A percentile compares a stretch with the other conserved stretches of the same genome.
These are phyloP conservation scores for Lophochroa leadbeateri DNA, from an alignment of 2,113 vertebrate genomes.

Conservation along the genomic window DNA sequence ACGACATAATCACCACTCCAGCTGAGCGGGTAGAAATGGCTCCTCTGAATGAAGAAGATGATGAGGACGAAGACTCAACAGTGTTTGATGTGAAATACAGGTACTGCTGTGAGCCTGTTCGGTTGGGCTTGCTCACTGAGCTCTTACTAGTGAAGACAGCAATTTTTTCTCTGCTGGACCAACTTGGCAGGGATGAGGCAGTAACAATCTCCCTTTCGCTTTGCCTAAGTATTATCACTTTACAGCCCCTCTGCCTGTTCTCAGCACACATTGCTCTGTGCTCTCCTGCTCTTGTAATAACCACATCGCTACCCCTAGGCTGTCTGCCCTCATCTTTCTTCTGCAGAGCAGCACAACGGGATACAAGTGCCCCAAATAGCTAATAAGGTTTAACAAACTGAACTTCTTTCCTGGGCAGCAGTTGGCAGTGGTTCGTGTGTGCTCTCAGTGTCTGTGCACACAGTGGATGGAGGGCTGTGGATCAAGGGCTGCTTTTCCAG, in stretches of 20 bases:
- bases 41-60: constrained; percentile 91
- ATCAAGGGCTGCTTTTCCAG: neutral
- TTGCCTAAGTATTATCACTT: neutral
- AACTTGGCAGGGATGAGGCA: neutral
- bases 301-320: neutral
- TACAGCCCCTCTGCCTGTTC: neutral
- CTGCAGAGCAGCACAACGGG: neutral
- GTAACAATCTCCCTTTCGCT: neutral
- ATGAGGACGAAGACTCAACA: constrained; percentile 89
- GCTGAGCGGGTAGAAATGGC: constrained; percentile 95
- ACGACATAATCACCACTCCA: constrained; percentile 95
- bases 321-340: neutral
- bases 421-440: neutral
- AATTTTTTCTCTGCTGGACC: neutral
- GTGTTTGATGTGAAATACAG: constrained; percentile 97
- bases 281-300: neutral
- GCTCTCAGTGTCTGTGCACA: fast-evolving
- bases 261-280: neutral
- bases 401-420: neutral
- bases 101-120: constrained; percentile 53
- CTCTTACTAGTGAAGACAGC: neutral
- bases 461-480: neutral
- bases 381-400: neutral
- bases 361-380: neutral
- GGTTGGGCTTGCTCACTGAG: neutral